A percentile compares a stretch with the other conserved stretches of the same genome.
phyloP scores from a whole-genome alignment of 2,113 vertebrate genomes.

The Maccullochella peelii region DNA sequence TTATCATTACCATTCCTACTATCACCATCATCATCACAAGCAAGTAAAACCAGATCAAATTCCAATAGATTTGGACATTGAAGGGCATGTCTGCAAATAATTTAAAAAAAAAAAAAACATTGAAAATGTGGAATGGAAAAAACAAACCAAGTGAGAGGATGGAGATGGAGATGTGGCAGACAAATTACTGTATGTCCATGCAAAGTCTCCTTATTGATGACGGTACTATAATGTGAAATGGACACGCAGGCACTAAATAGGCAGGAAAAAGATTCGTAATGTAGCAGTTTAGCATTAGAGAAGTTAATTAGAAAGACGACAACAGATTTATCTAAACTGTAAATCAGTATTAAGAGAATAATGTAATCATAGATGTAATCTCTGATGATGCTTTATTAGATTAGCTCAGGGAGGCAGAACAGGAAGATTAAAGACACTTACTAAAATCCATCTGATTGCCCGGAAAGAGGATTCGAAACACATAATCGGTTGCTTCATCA shows the following conservation, averaged over 20 bases:
- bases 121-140: background rate
- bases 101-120: background rate
- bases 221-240: constrained; percentile 40
- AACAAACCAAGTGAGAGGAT: constrained; percentile 47
- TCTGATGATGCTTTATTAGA: constrained; percentile 35
- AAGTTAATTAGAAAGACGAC: constrained; percentile 29
- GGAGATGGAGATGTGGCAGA: constrained; percentile 26
- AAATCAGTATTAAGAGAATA: constrained; percentile 32
- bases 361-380: constrained; percentile 31
- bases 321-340: constrained; percentile 29
- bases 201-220: constrained; percentile 35
- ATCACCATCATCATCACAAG: background rate
- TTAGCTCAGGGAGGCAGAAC: constrained; percentile 30
- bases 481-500: constrained; percentile 96
- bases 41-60: constrained; percentile 13
- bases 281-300: background rate
- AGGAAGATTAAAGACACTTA: constrained; percentile 79
- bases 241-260: constrained; percentile 38
- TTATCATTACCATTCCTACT: constrained; percentile 10
- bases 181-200: constrained; percentile 43
- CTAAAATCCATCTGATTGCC: constrained; percentile 92
- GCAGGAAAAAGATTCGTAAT: constrained; percentile 23
- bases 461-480: constrained; percentile 96
- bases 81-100: constrained; percentile 17
- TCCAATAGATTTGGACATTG: constrained; percentile 2